Evolutionary conservation across 2,113 vertebrate genomes (phyloP).

Genomic region (Brienomyrus brachyistius): DNA sequence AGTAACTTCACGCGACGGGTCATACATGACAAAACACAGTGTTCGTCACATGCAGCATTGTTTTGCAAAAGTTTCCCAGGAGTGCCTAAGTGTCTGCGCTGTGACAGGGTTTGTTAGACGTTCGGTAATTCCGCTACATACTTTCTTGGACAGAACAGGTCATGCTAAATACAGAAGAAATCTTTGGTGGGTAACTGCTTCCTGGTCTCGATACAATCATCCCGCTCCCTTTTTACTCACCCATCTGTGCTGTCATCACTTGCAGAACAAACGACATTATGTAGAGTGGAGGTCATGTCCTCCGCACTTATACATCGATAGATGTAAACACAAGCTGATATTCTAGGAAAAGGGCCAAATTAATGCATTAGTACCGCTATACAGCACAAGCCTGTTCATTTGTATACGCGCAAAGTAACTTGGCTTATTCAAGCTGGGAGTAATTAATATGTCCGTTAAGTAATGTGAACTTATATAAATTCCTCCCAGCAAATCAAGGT

Average conservation of each 20-base stretch:
- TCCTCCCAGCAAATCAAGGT: neutral
- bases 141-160: neutral
- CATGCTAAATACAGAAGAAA: neutral
- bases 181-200: neutral
- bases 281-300: neutral
- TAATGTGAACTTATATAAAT: neutral
- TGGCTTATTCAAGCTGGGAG: neutral
- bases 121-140: neutral
- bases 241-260: neutral
- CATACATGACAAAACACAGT: neutral
- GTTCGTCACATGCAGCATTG: neutral
- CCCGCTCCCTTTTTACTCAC: neutral
- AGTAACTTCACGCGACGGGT: neutral
- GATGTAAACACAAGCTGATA: neutral
- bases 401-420: neutral
- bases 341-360: neutral
- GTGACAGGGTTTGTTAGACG: neutral
- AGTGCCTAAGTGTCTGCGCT: neutral
- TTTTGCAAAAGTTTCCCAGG: neutral
- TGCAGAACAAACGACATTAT: neutral
- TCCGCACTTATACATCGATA: neutral
- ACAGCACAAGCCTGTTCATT: neutral
- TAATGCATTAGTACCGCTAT: neutral
- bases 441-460: constrained; percentile 7
- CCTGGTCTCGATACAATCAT: neutral